These are phyloP conservation scores for Pollenia labialis DNA, from an alignment of 2,888 invertebrate genomes.

Conservation along the genomic window DNA sequence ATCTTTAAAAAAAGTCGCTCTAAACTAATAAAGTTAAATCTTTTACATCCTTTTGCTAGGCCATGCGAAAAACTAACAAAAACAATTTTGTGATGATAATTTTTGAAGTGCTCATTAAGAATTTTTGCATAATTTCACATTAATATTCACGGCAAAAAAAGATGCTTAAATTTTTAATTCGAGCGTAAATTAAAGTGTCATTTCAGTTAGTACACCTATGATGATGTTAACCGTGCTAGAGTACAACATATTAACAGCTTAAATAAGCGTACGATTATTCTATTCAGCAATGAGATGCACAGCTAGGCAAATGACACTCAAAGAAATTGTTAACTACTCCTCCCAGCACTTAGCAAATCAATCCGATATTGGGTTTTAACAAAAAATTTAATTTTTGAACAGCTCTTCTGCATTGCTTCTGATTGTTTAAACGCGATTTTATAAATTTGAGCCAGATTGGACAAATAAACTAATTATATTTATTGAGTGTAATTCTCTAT, in stretches of 20 bases:
- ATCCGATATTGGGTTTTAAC: too few relatives aligned
- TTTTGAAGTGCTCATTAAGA: slow-evolving; percentile 70
- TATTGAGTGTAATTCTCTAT: slow-evolving; percentile 16
- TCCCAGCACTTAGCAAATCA: too few relatives aligned
- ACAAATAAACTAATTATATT: background rate
- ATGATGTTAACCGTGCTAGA: slow-evolving; percentile 66
- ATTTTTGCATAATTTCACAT: slow-evolving; percentile 73
- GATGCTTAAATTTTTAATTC: slow-evolving; percentile 69
- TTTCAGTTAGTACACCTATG: slow-evolving; percentile 67
- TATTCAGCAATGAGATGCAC: slow-evolving; percentile 42
- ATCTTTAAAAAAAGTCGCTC: slow-evolving; percentile 19
- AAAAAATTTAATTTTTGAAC: too few relatives aligned
- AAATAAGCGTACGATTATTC: slow-evolving; percentile 65
- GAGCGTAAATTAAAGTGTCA: slow-evolving; percentile 72
- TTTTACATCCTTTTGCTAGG: slow-evolving; percentile 53
- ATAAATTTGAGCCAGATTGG: background rate
- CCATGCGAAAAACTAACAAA: slow-evolving; percentile 60
- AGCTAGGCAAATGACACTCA: slow-evolving; percentile 21
- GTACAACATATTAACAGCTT: slow-evolving; percentile 67
- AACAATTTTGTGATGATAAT: slow-evolving; percentile 60
- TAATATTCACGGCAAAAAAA: slow-evolving; percentile 47
- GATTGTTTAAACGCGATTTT: too few relatives aligned
- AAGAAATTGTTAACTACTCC: background rate
- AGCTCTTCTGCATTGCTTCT: too few relatives aligned
- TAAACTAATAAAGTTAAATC: slow-evolving; percentile 50